A percentile compares a stretch with the other conserved stretches of the same genome.
phyloP scores from a whole-genome alignment of 1,140 invertebrate species.

The Thaumatotibia leucotreta region DNA sequence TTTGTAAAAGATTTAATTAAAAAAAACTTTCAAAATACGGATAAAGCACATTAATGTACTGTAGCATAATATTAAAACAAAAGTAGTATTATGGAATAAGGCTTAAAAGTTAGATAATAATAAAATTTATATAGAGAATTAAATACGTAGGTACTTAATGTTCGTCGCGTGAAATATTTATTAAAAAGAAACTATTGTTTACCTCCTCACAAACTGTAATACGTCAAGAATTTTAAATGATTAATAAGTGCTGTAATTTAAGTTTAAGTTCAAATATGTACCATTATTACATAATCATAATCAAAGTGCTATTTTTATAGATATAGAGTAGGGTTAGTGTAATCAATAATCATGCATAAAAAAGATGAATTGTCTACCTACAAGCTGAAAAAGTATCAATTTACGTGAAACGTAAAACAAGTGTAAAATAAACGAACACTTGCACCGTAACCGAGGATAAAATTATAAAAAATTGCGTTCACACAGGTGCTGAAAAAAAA shows the following conservation, averaged over 20 bases:
- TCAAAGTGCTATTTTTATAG: too few relatives aligned
- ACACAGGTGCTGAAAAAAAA: conserved; percentile 50
- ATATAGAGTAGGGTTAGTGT: background rate
- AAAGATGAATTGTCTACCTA: background rate
- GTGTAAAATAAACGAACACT: conserved; percentile 1
- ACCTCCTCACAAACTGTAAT: too few relatives aligned
- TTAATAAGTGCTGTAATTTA: too few relatives aligned
- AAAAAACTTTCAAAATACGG: background rate
- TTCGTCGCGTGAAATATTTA: too few relatives aligned
- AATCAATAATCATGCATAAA: conserved; percentile 7
- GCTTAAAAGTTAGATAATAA: background rate
- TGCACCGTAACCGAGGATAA: conserved; percentile 22
- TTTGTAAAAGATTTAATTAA: background rate
- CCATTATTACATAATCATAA: too few relatives aligned
- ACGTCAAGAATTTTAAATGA: too few relatives aligned
- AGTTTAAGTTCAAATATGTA: too few relatives aligned
- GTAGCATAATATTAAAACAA: background rate
- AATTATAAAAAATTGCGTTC: conserved; percentile 39
- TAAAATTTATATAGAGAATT: too few relatives aligned
- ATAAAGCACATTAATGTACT: background rate
- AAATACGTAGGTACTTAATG: too few relatives aligned
- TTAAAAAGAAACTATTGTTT: too few relatives aligned
- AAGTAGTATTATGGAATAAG: background rate
- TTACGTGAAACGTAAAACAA: background rate
- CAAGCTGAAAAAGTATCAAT: background rate